Conservation (phyloP, 2,797 vertebrate species). For the Orestias chungarensis region DNA sequence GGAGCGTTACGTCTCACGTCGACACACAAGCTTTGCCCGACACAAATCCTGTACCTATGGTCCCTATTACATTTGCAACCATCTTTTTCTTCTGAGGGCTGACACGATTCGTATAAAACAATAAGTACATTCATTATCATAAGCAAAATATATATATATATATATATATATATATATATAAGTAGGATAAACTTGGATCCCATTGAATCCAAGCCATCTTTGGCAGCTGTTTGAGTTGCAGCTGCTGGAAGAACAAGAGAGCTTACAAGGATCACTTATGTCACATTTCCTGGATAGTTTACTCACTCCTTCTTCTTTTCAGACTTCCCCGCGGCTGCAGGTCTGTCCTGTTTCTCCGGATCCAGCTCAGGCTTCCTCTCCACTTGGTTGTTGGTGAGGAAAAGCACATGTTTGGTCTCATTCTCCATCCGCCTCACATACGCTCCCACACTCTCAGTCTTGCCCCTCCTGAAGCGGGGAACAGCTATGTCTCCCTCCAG, state of each 20-base stretch:
- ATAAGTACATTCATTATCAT: too few relatives aligned
- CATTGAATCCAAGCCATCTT: background rate
- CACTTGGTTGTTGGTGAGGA: slow-evolving; percentile 87
- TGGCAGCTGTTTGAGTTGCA: background rate
- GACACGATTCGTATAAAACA: too few relatives aligned
- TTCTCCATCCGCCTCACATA: slow-evolving; percentile 86
- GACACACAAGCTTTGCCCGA: too few relatives aligned
- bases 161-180: too few relatives aligned
- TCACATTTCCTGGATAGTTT: background rate
- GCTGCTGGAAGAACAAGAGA: background rate
- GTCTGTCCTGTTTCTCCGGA: slow-evolving; percentile 67
- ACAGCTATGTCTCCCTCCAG: slow-evolving; percentile 70
- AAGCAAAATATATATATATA: too few relatives aligned
- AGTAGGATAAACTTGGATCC: too few relatives aligned
- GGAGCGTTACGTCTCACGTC: too few relatives aligned
- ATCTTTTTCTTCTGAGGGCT: too few relatives aligned
- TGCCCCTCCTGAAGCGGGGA: slow-evolving; percentile 82
- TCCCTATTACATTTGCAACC: background rate
- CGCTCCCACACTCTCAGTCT: slow-evolving; percentile 75
- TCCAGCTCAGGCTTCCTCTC: slow-evolving; percentile 84
- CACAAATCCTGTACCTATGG: too few relatives aligned
- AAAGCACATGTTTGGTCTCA: slow-evolving; percentile 83
- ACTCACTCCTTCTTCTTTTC: slow-evolving; percentile 88
- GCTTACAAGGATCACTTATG: background rate
- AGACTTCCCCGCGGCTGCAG: slow-evolving; percentile 71